A percentile compares a stretch with the other conserved stretches of the same genome.
phyloP scores from a whole-genome alignment of 2,888 invertebrate species.

The Hydrotaea cyrtoneurina region DNA sequence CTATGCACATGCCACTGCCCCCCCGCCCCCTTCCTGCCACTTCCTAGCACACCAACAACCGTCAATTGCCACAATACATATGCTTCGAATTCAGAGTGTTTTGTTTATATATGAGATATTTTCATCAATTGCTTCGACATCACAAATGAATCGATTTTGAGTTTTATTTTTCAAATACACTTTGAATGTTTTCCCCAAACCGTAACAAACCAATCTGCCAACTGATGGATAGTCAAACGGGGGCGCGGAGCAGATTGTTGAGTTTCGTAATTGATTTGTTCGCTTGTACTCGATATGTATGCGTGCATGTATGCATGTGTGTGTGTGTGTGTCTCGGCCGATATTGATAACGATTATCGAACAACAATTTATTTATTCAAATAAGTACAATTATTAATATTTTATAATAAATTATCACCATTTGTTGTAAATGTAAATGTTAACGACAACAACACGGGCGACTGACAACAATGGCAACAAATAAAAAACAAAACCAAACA shows the following conservation, averaged over 20 bases:
- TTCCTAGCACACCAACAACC: too few relatives aligned
- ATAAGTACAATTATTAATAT: constrained; percentile 26
- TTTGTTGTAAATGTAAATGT: constrained; percentile 1
- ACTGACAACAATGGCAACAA: constrained; percentile 16
- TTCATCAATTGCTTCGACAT: not conserved
- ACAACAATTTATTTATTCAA: constrained; percentile 16
- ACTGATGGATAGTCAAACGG: not conserved
- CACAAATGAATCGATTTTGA: not conserved
- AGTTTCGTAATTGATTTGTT: constrained; percentile 28
- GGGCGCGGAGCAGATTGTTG: too few relatives aligned
- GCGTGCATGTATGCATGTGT: too few relatives aligned
- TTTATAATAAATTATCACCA: constrained; percentile 37
- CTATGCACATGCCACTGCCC: not conserved
- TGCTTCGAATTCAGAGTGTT: not conserved
- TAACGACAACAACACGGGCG: not conserved
- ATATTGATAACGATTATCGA: constrained; percentile 21
- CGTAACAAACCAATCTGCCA: too few relatives aligned
- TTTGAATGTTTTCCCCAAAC: constrained; percentile 12
- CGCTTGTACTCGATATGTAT: too few relatives aligned
- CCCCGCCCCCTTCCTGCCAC: not conserved
- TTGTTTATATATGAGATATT: not conserved
- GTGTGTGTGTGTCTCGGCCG: not conserved
- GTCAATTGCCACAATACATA: not conserved
- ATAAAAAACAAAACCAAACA: too few relatives aligned
- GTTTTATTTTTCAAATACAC: not conserved